Evolutionary conservation across 2,113 vertebrate species (phyloP).

Genomic region (Sylvia atricapilla): DNA sequence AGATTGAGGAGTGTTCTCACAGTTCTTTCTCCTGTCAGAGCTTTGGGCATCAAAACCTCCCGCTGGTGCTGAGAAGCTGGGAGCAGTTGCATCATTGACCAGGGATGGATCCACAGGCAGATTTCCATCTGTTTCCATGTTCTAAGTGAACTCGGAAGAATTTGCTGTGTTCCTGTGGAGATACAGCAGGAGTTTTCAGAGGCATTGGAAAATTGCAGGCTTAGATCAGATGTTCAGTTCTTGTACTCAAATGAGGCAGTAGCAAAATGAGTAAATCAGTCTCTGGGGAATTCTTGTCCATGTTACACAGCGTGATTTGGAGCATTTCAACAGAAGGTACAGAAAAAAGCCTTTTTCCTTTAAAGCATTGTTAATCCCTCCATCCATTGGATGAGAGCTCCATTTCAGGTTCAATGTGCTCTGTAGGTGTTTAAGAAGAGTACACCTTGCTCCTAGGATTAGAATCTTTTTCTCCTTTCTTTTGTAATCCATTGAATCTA

Average conservation of each 20-base stretch:
- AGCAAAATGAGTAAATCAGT: background rate
- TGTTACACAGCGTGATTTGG: background rate
- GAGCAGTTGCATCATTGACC: slow-evolving; percentile 19
- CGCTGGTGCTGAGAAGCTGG: background rate
- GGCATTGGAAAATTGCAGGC: background rate
- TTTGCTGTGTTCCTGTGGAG: background rate
- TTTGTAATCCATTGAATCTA: background rate
- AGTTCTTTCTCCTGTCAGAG: background rate
- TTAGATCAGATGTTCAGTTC: background rate
- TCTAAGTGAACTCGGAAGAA: background rate
- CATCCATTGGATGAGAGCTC: background rate
- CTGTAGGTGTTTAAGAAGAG: background rate
- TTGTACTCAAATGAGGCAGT: background rate
- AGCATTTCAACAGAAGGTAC: background rate
- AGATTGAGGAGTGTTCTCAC: slow-evolving; percentile 36
- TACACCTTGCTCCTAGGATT: background rate
- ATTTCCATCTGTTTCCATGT: background rate
- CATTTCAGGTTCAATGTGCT: background rate
- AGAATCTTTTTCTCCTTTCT: background rate
- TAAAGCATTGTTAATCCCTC: background rate
- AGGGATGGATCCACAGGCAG: background rate
- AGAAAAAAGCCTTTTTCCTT: background rate
- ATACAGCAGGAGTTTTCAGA: background rate
- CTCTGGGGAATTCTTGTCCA: background rate
- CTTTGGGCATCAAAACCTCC: background rate